Base-by-base conservation (phyloP, 2,888 invertebrate genomes). In the Drosophila nr. fundita region DNA sequence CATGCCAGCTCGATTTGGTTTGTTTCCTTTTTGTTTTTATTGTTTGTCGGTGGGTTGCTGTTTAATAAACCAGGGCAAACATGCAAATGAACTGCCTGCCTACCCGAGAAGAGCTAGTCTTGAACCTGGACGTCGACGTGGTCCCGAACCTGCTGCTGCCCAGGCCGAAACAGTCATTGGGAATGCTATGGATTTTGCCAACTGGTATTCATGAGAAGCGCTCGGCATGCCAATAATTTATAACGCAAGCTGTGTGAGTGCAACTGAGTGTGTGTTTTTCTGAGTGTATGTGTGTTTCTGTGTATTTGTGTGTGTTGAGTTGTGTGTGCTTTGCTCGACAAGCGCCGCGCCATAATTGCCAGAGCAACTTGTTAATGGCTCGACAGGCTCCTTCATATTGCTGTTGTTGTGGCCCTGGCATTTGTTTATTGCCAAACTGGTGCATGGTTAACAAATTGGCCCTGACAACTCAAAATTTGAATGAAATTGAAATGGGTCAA, bases 291-390 rank as follows among this genome's bases (percentile, higher is more conserved):
- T n/a, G 15, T 52, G 21, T 59, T 4, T 18, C 6, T 64, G 48
- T 54, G 63, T 55, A 55, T 61, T 48, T 67, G 60, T 52, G n/a
- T 66, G n/a, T 29, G 18, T 66, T 70, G 59, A 27, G 34, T 34
- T 78, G 63, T 76, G 70, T 80, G 53, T 76, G 55, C 24, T 74
- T 68, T 65, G 75, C 57, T 64, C 72, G 67, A 60, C 80, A 82
- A 64, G 72, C 73, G 73, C 63, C 69, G 68, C 65, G 68, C 69
- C 80, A 69, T 82, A 80, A 82, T 80, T 76, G 81, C 77, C 68
- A 55, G 68, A 71, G 70, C 70, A 80, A 83, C 67, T 83, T 81
- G 83, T 82, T 76, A 82, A 82, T 79, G 70, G 67, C 57, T 63
- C 70, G 73, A 65, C 64, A 65, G 73, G 55, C 68, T 72, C 64